These are phyloP conservation scores for Psettodes erumei DNA, from an alignment of 2,113 vertebrate genomes.

Conservation along the genomic window DNA sequence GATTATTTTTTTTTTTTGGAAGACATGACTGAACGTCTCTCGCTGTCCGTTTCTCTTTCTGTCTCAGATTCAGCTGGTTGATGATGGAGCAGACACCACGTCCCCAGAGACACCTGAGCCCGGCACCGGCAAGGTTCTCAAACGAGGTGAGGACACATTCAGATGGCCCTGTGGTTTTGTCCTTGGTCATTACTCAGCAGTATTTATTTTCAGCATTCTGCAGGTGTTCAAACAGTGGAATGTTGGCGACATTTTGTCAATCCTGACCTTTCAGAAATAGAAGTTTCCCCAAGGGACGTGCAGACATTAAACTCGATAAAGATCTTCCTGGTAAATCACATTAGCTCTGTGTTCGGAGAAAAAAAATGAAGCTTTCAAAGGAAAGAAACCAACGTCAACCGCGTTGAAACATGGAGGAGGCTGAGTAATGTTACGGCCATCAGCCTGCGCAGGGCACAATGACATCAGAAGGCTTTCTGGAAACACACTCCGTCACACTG, in stretches of 20 bases:
- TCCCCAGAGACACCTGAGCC: slow-evolving; percentile 95
- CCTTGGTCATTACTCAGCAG: background rate
- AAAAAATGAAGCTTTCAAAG: too few species aligned
- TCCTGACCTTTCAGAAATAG: slow-evolving; percentile 8
- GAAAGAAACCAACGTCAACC: background rate
- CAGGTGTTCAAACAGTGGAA: background rate
- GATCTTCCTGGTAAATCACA: too few species aligned
- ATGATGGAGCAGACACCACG: slow-evolving; percentile 94
- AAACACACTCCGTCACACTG: too few species aligned
- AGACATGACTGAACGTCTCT: background rate
- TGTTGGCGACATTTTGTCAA: background rate
- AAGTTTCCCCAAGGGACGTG: background rate
- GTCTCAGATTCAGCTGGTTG: slow-evolving; percentile 92
- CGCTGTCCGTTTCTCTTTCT: background rate
- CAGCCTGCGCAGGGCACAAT: too few species aligned
- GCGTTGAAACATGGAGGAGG: too few species aligned
- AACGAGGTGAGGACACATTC: slow-evolving; percentile 85
- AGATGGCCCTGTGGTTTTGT: background rate
- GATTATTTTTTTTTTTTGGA: background rate
- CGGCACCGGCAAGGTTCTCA: slow-evolving; percentile 87
- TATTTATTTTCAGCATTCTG: background rate
- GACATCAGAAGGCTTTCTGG: too few species aligned
- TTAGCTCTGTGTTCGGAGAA: too few species aligned
- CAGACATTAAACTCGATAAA: background rate
- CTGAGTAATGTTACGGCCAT: too few species aligned